Base-by-base conservation (phyloP, 2,888 invertebrate genomes). In the Ecliptopera silaceata region DNA sequence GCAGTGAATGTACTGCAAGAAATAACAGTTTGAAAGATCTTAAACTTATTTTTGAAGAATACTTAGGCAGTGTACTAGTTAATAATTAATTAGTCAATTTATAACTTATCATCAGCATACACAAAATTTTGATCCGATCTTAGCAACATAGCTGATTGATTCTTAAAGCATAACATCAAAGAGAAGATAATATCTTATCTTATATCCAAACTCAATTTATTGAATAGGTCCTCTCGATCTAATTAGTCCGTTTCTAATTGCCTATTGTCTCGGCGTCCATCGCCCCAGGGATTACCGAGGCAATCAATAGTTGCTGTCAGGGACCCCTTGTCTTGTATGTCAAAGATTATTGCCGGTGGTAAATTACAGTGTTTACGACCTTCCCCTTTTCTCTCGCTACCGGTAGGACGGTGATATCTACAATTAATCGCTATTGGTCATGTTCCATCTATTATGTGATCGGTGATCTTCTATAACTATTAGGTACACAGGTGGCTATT, bases 301-400 rank as follows among this genome's bases (percentile, higher is more conserved):
- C 79, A 75, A 79, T 80, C 79, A 71, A 79, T 82, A 80, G 62
- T 29, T 47, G 52, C 51, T 54, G 67, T 69, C 77, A 72, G 75
- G 75, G 75, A 74, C 75, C 67, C 71, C 72, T 69, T 71, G 81
- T 79, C 75, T 69, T 72, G 80, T 79, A 74, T 68, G 63, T 72
- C 77, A 75, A 74, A 78, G 77, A 77, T 80, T 78, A 81, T 74
- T 64, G 69, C 66, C 61, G 67, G 71, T 69, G 70, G 72, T 76
- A 77, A 78, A 78, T 77, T 77, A 74, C 72, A 73, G 68, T 72
- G 74, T 74, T 74, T 76, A 73, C 75, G 71, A 67, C 69, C 66
- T 61, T 55, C 44, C 32, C 41, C 48, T 66, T 62, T 59, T 55
- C 56, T 45, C 36, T 49, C 47, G 57, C 55, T 43, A 50, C 53